Evolutionary conservation across 92 coral and sea anemone genomes (phyloP).

Genomic region (Epizoanthus ramosus): DNA sequence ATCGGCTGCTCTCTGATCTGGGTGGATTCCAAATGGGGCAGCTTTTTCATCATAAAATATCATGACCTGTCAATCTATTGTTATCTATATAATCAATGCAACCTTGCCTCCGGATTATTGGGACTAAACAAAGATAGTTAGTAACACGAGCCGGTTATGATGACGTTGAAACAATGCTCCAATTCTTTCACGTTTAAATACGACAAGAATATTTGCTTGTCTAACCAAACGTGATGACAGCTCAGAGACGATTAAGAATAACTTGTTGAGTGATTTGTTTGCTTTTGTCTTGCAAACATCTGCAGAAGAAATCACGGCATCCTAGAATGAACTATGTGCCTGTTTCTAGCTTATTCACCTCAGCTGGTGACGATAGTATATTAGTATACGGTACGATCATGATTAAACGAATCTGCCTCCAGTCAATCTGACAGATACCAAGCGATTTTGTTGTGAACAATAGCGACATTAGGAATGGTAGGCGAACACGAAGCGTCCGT

Average conservation of each 20-base stretch:
- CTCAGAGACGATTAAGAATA: background rate
- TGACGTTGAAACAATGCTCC: slow-evolving; percentile 11
- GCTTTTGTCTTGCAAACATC: slow-evolving; percentile 6
- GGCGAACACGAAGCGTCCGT: too few species aligned
- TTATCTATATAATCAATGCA: background rate
- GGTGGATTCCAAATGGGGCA: background rate
- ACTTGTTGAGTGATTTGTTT: slow-evolving; percentile 12
- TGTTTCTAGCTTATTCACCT: too few species aligned
- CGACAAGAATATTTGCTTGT: background rate
- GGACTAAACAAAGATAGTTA: slow-evolving; percentile 8
- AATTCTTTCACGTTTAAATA: background rate
- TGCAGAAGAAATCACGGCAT: slow-evolving; percentile 5
- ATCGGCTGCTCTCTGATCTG: background rate
- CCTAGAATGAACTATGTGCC: background rate
- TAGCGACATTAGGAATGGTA: too few species aligned
- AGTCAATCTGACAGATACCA: too few species aligned
- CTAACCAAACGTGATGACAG: slow-evolving; percentile 6
- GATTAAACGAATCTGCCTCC: too few species aligned
- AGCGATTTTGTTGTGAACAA: too few species aligned
- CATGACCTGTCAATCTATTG: background rate
- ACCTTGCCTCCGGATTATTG: background rate
- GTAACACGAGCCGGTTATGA: background rate
- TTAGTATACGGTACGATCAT: too few species aligned
- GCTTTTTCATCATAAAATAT: background rate
- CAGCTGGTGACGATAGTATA: too few species aligned